These are phyloP conservation scores for Acanthacorydalis orientalis DNA, from an alignment of 2,888 invertebrate genomes.

Conservation along the genomic window DNA sequence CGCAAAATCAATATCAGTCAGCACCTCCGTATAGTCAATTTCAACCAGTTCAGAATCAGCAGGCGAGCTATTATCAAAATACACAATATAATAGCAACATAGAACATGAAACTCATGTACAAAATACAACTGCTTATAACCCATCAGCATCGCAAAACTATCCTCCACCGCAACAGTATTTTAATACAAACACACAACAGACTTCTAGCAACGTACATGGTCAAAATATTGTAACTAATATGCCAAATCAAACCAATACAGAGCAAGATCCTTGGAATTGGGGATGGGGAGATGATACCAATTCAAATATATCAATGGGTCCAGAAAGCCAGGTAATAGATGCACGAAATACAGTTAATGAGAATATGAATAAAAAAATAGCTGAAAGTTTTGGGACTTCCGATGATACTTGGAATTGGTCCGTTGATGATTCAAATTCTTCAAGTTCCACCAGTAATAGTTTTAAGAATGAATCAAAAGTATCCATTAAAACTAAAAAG, in stretches of 20 bases:
- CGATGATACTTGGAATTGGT: conserved; percentile 45
- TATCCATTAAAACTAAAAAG: conserved; percentile 14
- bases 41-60: background rate
- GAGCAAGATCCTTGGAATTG: conserved; percentile 32
- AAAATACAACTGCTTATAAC: background rate
- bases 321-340: conserved; percentile 15
- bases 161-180: background rate
- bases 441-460: conserved; percentile 10
- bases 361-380: conserved; percentile 15
- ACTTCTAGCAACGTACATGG: no score
- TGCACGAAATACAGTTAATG: conserved; percentile 13
- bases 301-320: conserved; percentile 10
- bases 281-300: conserved; percentile 41
- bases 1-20: conserved; percentile 11
- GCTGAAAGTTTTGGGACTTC: conserved; percentile 25
- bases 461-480: conserved; percentile 4
- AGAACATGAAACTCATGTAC: no score
- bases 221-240: no score
- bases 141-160: background rate
- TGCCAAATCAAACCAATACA: conserved; percentile 10
- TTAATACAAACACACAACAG: background rate
- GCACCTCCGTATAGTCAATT: conserved; percentile 4
- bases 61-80: background rate
- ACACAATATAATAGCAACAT: background rate
- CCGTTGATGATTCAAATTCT: conserved; percentile 29